Percentiles rank a stretch among this genome's conserved stretches.
phyloP scores from a whole-genome alignment of 2,888 invertebrate species.

The Ptychoptera contaminata region DNA sequence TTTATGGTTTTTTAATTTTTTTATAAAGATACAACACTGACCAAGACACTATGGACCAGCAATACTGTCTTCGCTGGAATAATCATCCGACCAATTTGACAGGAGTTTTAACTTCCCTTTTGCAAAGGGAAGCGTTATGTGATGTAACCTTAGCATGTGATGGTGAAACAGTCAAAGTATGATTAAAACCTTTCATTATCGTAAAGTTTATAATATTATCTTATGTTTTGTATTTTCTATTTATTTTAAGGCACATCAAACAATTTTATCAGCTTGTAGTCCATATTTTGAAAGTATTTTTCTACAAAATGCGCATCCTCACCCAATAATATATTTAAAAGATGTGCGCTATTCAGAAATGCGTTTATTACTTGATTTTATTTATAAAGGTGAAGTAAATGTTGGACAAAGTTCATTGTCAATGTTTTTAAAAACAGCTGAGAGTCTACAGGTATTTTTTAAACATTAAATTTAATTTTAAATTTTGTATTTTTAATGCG shows the following conservation, averaged over 20 bases:
- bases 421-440: conserved; percentile 82
- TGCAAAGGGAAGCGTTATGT: conserved; percentile 77
- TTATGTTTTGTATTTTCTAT: neutral
- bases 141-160: conserved; percentile 88
- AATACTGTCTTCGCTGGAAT: conserved; percentile 90
- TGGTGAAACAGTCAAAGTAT: conserved; percentile 69
- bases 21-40: conserved; percentile 30
- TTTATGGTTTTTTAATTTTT: conserved; percentile 7
- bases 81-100: conserved; percentile 85
- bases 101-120: conserved; percentile 72
- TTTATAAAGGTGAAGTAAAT: conserved; percentile 86
- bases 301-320: conserved; percentile 75
- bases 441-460: conserved; percentile 60
- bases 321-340: conserved; percentile 84
- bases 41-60: conserved; percentile 47
- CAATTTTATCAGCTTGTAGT: conserved; percentile 84
- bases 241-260: conserved; percentile 68
- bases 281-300: conserved; percentile 88
- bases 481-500: conserved; percentile 2
- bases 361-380: conserved; percentile 78
- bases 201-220: neutral
- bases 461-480: neutral
- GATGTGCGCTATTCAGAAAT: conserved; percentile 82
- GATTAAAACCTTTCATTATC: conserved; percentile 8
- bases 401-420: conserved; percentile 82